phyloP scores from a whole-genome alignment of 2,888 invertebrate species.

The Drosophila longiperda region DNA sequence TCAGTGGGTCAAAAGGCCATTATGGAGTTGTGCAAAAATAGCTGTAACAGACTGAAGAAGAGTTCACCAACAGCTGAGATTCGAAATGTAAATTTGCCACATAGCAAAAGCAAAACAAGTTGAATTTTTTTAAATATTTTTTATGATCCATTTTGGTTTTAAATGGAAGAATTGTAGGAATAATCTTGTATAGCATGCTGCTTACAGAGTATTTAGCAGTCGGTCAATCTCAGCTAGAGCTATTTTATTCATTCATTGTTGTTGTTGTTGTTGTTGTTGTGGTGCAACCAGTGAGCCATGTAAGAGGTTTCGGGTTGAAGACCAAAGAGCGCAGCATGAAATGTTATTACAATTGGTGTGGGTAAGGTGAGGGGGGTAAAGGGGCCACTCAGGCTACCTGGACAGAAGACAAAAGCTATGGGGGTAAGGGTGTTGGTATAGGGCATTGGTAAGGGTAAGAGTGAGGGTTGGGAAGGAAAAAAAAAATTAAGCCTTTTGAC shows the following conservation, averaged over 20 bases:
- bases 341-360: slow-evolving; percentile 67
- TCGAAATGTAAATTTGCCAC: background rate
- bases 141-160: background rate
- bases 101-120: background rate
- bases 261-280: slow-evolving; percentile 29
- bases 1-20: background rate
- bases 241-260: slow-evolving; percentile 15
- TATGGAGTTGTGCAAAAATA: background rate
- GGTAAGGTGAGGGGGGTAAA: slow-evolving; percentile 10
- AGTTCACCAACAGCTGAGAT: background rate
- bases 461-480: slow-evolving; percentile 12
- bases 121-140: background rate
- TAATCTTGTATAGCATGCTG: background rate
- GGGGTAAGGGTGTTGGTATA: background rate
- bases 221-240: background rate
- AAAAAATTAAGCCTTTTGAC: slow-evolving; percentile 79
- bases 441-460: slow-evolving; percentile 12
- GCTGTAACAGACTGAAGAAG: background rate
- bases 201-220: background rate
- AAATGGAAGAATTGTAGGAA: background rate
- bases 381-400: slow-evolving; percentile 5
- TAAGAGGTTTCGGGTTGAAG: slow-evolving; percentile 71
- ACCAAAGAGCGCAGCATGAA: slow-evolving; percentile 71
- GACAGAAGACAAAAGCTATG: slow-evolving; percentile 2
- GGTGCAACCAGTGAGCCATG: slow-evolving; percentile 64